Conservation (phyloP, 2,888 invertebrate species). For the Noctua janthe region DNA sequence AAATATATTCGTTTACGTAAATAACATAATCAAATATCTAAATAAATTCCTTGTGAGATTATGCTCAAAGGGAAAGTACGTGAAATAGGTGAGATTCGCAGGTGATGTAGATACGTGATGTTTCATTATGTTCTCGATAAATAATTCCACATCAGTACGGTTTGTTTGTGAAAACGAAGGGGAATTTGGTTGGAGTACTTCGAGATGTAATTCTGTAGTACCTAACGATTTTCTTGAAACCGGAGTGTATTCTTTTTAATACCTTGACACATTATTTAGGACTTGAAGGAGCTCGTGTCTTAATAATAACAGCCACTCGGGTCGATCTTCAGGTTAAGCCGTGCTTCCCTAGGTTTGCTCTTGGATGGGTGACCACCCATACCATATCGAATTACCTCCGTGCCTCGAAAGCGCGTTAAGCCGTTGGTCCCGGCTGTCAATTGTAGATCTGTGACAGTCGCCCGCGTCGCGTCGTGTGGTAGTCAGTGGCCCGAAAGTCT, state of each 20-base stretch:
- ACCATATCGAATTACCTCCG: background rate
- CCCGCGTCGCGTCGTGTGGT: too few species aligned
- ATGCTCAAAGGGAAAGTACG: slow-evolving; percentile 45
- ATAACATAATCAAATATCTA: slow-evolving; percentile 53
- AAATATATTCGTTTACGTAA: slow-evolving; percentile 52
- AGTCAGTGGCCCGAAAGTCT: too few species aligned
- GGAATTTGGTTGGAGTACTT: slow-evolving; percentile 23
- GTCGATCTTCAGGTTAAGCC: background rate
- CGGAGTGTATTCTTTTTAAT: background rate
- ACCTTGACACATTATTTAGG: background rate
- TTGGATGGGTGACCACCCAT: background rate
- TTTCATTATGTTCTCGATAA: slow-evolving; percentile 48
- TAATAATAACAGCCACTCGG: background rate
- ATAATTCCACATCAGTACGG: slow-evolving; percentile 39
- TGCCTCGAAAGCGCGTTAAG: background rate
- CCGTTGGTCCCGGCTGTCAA: background rate
- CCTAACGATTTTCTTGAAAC: background rate
- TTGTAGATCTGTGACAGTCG: background rate
- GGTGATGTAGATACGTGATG: slow-evolving; percentile 16
- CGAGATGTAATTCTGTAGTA: background rate
- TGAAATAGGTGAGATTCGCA: slow-evolving; percentile 21
- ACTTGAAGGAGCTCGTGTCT: background rate
- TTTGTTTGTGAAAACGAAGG: slow-evolving; percentile 14
- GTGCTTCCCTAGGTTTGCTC: background rate
- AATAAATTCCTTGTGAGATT: slow-evolving; percentile 38